Percentiles rank a stretch among this genome's conserved stretches.
phyloP scores from a whole-genome alignment of 2,888 invertebrate genomes.

The Trissolcus japonicus region DNA sequence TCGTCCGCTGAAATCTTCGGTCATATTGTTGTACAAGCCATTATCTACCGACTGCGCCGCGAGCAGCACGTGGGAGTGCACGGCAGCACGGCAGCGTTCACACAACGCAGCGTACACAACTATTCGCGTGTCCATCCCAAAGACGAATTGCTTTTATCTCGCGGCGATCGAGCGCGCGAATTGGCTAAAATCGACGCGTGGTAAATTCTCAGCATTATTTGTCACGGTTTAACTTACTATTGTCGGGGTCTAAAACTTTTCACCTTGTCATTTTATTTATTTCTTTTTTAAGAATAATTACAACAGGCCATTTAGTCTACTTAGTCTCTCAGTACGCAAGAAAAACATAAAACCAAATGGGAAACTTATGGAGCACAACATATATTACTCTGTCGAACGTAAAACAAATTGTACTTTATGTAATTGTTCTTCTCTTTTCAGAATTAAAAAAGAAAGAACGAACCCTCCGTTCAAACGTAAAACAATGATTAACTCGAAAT shows the following conservation, averaged over 20 bases:
- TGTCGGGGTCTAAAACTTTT: neutral
- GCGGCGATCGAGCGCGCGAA: conserved; percentile 41
- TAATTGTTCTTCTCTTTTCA: no score
- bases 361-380: no score
- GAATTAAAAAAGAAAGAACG: no score
- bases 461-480: no score
- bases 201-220: conserved; percentile 37
- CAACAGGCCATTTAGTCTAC: no score
- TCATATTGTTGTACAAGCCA: conserved; percentile 66
- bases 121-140: conserved; percentile 41
- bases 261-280: no score
- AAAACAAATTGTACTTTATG: no score
- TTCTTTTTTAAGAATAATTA: no score
- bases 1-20: conserved; percentile 46
- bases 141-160: conserved; percentile 52
- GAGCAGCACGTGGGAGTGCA: conserved; percentile 50
- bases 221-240: conserved; percentile 8
- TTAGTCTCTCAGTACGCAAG: no score
- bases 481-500: no score
- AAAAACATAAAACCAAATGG: no score
- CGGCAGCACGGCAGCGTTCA: conserved; percentile 48
- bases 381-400: no score
- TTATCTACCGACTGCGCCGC: conserved; percentile 65
- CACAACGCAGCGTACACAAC: conserved; percentile 33
- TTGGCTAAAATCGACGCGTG: conserved; percentile 36